Base-by-base conservation (phyloP, 1,140 invertebrate species). In the Aricia agestis region DNA sequence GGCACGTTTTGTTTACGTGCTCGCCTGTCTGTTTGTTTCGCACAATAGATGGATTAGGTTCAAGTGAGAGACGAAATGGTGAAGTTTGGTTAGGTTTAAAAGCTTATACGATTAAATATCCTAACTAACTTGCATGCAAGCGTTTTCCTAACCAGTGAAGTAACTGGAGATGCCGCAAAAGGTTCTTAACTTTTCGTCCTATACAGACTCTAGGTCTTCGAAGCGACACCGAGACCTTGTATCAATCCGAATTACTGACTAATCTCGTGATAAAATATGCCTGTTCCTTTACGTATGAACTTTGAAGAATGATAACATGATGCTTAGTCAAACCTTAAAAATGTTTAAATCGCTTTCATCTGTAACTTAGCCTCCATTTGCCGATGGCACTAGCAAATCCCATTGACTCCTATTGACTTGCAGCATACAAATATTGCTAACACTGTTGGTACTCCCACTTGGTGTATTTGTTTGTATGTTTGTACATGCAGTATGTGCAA, bases 11-110 rank as follows among this genome's bases (percentile, higher is more conserved):
- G 73, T 74, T 74, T 75, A 76, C 75, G 69, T 74, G 73, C 73
- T 73, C 68, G 72, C 70, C 68, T 74, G 75, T 82, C 67, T 82
- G 72, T 76, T 83, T 83, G 77, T 76, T 69, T 74, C 69, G 68
- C 25, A 52, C 45, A 52, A 52, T 52, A 10, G 45, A 52, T 13
- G 45, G 10, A 52, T 52, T 52, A 52, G 36, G 0, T 5, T 36
- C 6, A 9, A 36, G 36, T 36, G 6, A 52, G 4, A 52, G 45
- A 52, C 45, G 45, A 52, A 52, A 52, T 52, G 45, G 1, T 52
- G 2, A 6, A 36, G 36, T 36, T 36, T 9, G 45, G 45, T 52
- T 13, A 13, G 45, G 45, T 10, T 52, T 52, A 52, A 52, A 52
- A 13, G 10, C 45, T 52, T 52, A 52, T 52, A 52, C 13, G 45